Conservation (phyloP, 2,797 vertebrate species). For the Somateria mollissima region DNA sequence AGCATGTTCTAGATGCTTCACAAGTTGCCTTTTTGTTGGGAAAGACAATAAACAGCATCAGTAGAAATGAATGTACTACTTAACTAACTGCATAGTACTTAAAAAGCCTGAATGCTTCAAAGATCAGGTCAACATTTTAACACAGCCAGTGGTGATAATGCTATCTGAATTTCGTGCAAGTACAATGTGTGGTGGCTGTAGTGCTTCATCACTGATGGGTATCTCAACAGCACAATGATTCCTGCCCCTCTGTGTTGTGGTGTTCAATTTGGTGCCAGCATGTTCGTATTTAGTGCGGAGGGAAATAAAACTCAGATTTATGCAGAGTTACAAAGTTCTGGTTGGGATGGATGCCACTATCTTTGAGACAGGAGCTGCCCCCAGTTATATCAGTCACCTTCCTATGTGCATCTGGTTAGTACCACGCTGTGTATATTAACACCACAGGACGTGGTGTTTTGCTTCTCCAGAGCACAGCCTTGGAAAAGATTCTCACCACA, state of each 20-base stretch:
- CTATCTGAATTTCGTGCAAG: neutral
- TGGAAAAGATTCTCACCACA: neutral
- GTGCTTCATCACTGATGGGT: neutral
- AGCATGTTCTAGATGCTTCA: neutral
- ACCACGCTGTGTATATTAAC: neutral
- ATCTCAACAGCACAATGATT: neutral
- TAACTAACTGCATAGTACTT: neutral
- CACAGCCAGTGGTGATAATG: fast-evolving
- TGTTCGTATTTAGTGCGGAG: neutral
- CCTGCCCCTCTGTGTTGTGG: neutral
- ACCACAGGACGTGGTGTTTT: fast-evolving
- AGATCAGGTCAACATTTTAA: neutral
- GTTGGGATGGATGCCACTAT: neutral
- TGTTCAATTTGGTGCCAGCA: neutral
- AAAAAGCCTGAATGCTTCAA: neutral
- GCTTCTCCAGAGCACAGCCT: neutral
- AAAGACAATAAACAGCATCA: neutral
- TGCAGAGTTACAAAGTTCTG: neutral
- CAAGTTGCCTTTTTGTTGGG: neutral
- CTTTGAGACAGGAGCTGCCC: fast-evolving
- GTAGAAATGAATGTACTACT: neutral
- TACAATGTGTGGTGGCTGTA: neutral
- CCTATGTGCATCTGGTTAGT: neutral
- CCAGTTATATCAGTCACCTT: neutral
- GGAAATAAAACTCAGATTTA: neutral